Evolutionary conservation across 1,140 invertebrate species (phyloP).

Genomic region (Diplogasteroides magnus): DNA sequence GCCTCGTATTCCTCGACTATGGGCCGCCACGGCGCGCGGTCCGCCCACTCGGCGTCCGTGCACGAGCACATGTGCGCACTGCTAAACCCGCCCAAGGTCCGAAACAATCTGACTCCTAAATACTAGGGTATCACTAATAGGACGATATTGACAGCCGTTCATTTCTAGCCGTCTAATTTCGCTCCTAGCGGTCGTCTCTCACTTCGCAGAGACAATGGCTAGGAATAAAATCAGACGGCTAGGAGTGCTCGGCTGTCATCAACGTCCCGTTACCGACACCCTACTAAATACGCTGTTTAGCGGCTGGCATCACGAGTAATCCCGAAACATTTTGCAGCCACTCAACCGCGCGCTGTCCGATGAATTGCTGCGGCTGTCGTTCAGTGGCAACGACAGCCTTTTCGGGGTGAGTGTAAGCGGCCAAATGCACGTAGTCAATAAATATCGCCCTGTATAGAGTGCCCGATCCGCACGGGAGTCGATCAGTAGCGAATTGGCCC

Average conservation of each 20-base stretch:
- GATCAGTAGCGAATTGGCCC: background rate
- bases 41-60: constrained; percentile 15
- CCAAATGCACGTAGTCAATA: background rate
- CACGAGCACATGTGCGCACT: constrained; percentile 32
- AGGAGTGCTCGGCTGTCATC: constrained; percentile 9
- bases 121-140: constrained; percentile 29
- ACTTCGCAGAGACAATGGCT: too few relatives aligned
- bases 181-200: too few relatives aligned
- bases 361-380: background rate
- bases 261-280: constrained; percentile 7
- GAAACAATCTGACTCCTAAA: constrained; percentile 30
- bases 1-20: too few relatives aligned
- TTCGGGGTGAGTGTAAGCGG: background rate
- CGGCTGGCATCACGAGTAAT: background rate
- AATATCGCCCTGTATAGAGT: background rate
- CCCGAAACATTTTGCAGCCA: constrained; percentile 10
- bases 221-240: too few relatives aligned
- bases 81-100: constrained; percentile 19
- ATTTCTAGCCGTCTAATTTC: too few relatives aligned
- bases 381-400: background rate
- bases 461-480: background rate
- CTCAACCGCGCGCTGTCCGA: background rate
- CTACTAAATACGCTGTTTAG: background rate
- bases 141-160: too few relatives aligned
- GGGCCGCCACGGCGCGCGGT: constrained; percentile 1